These are phyloP conservation scores for Meliscaeva auricollis DNA, from an alignment of 2,888 invertebrate species.

Conservation along the genomic window DNA sequence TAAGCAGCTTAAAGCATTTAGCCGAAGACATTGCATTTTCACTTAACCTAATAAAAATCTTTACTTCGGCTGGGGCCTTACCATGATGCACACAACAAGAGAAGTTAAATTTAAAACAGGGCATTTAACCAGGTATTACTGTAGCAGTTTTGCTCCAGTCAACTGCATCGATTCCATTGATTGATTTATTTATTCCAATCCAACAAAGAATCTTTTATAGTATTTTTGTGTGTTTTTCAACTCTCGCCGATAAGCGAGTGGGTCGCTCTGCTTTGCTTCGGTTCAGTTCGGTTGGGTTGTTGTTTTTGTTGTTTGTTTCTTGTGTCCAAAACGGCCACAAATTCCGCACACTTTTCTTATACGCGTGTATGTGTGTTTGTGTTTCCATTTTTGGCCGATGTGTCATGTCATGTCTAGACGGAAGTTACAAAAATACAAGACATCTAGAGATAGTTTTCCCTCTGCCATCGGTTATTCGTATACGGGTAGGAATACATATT, in stretches of 20 bases:
- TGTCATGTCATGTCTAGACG: conserved; percentile 76
- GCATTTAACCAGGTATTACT: conserved; percentile 9
- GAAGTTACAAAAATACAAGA: conserved; percentile 74
- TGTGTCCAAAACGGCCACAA: conserved; percentile 26
- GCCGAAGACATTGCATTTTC: no score
- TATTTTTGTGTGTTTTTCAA: conserved; percentile 28
- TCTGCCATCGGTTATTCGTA: conserved; percentile 21
- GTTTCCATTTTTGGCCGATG: conserved; percentile 73
- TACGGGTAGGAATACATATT: background rate
- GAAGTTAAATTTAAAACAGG: background rate
- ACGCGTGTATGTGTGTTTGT: conserved; percentile 1
- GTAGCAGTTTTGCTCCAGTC: conserved; percentile 36
- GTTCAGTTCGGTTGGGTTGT: conserved; percentile 3
- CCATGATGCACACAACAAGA: no score
- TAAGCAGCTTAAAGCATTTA: no score
- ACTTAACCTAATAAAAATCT: no score
- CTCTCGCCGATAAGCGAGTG: conserved; percentile 47
- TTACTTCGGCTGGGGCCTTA: no score
- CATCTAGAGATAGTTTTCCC: conserved; percentile 58
- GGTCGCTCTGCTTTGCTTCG: conserved; percentile 39
- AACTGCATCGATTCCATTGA: conserved; percentile 61
- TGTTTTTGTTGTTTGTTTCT: conserved; percentile 6
- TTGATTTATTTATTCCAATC: conserved; percentile 63
- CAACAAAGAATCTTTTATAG: conserved; percentile 47
- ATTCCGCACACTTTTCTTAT: conserved; percentile 52